Evolutionary conservation across 2,888 invertebrate species (phyloP).

Genomic region (Choristoneura rosaceana): DNA sequence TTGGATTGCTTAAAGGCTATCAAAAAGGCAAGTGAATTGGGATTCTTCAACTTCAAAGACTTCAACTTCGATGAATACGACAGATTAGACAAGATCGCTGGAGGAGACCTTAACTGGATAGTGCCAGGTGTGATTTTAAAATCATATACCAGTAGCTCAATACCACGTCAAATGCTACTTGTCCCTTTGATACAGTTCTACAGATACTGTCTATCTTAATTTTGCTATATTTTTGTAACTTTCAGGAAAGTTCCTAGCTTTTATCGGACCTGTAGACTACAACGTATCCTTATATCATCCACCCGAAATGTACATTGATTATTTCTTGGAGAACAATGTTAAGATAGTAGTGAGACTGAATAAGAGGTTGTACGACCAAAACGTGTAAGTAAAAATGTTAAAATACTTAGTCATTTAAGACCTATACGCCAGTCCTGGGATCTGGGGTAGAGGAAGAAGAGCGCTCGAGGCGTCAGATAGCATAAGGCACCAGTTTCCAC

Average conservation of each 20-base stretch:
- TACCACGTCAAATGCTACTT: background rate
- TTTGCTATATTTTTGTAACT: background rate
- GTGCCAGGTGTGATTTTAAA: constrained; percentile 87
- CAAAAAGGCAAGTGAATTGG: constrained; percentile 89
- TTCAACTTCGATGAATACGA: constrained; percentile 95
- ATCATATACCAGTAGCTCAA: background rate
- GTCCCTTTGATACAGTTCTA: background rate
- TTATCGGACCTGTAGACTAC: constrained; percentile 91
- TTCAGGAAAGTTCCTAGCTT: constrained; percentile 92
- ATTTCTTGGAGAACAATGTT: constrained; percentile 93
- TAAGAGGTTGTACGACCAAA: constrained; percentile 91
- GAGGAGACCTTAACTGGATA: constrained; percentile 96
- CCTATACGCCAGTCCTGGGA: too few relatives aligned
- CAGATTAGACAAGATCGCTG: constrained; percentile 91
- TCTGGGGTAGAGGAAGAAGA: too few relatives aligned
- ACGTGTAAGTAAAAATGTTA: constrained; percentile 78
- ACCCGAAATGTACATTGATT: constrained; percentile 94
- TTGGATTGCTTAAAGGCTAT: constrained; percentile 87
- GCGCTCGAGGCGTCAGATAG: too few relatives aligned
- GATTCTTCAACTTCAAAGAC: constrained; percentile 93
- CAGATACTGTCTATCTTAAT: background rate
- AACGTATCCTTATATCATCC: constrained; percentile 86
- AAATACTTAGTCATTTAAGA: too few relatives aligned
- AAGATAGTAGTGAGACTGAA: constrained; percentile 94
- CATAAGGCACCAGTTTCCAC: too few relatives aligned